Evolutionary conservation across 2,888 invertebrate species (phyloP).

Genomic region (Molanna angustata): DNA sequence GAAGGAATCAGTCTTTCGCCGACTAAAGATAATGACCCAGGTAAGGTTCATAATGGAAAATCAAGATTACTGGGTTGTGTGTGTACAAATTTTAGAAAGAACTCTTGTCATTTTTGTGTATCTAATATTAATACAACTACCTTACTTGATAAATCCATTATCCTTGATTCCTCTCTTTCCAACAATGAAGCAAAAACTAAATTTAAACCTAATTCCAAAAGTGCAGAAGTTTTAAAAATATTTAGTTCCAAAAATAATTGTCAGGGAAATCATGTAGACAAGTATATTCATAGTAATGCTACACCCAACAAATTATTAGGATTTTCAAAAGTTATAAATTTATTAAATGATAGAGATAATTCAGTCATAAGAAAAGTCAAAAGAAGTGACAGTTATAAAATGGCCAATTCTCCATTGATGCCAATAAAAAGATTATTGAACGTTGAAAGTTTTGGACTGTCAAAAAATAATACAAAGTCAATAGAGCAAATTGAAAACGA

Average conservation of each 20-base stretch:
- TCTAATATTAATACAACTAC: conserved; percentile 34
- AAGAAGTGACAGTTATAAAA: conserved; percentile 80
- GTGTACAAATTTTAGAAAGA: conserved; percentile 25
- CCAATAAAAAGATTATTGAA: conserved; percentile 62
- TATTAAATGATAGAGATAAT: conserved; percentile 40
- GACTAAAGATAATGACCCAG: conserved; percentile 65
- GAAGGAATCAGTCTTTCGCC: conserved; percentile 58
- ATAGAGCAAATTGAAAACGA: conserved; percentile 60
- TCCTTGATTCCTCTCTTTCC: conserved; percentile 1
- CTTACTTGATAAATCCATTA: conserved; percentile 12
- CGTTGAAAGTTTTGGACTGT: conserved; percentile 49
- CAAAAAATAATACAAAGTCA: conserved; percentile 50
- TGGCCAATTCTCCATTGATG: conserved; percentile 72
- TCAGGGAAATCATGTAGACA: conserved; percentile 34
- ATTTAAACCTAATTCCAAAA: conserved; percentile 37
- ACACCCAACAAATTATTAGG: conserved; percentile 18
- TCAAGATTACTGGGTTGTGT: conserved; percentile 26
- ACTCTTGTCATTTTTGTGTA: conserved; percentile 28
- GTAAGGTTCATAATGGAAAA: conserved; percentile 55
- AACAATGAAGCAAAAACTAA: conserved; percentile 19
- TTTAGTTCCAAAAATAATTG: conserved; percentile 45
- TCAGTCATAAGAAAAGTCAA: conserved; percentile 54
- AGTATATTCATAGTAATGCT: conserved; percentile 26
- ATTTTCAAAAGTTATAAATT: conserved; percentile 26
- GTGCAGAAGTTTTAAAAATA: conserved; percentile 51